A percentile compares a stretch with the other conserved stretches of the same genome.
Evolutionary conservation across 2,888 invertebrate genomes (phyloP).

Genomic region (Perithous albicinctus): DNA sequence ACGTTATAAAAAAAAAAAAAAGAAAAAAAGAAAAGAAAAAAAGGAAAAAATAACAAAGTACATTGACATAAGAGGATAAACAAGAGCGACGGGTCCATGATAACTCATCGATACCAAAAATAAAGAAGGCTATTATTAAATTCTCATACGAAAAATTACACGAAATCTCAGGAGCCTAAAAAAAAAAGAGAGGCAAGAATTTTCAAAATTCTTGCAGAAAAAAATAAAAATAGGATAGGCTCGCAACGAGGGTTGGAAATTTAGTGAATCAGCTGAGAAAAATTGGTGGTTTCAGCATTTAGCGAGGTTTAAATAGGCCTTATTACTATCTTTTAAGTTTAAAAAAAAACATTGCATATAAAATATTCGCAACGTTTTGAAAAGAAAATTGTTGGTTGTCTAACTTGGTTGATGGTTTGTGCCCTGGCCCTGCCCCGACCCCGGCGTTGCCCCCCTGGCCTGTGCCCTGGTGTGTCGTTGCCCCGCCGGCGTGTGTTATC

Average conservation of each 20-base stretch:
- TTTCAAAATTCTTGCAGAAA: background rate
- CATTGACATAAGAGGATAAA: background rate
- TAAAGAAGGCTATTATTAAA: background rate
- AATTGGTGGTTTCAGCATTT: background rate
- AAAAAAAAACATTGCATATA: conserved; percentile 39
- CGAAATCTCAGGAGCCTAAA: background rate
- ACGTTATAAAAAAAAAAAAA: background rate
- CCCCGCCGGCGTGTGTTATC: conserved; percentile 74
- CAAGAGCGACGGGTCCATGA: background rate
- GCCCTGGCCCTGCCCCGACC: conserved; percentile 85
- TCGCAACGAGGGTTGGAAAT: background rate
- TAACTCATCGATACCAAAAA: background rate
- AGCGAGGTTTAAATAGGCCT: background rate
- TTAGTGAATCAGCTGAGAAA: background rate
- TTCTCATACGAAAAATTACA: background rate
- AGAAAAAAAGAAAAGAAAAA: conserved; percentile 1
- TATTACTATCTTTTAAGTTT: conserved; percentile 24
- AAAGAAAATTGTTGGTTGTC: conserved; percentile 75
- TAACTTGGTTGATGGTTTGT: conserved; percentile 85
- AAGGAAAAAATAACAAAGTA: no score
- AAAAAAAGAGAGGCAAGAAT: background rate
- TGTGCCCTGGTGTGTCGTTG: conserved; percentile 71
- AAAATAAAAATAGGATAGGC: background rate
- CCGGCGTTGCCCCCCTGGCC: conserved; percentile 81
- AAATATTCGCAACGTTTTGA: conserved; percentile 33